These are phyloP conservation scores for Brevipalpus yothersi DNA, from an alignment of 1,140 invertebrate genomes.

Conservation along the genomic window DNA sequence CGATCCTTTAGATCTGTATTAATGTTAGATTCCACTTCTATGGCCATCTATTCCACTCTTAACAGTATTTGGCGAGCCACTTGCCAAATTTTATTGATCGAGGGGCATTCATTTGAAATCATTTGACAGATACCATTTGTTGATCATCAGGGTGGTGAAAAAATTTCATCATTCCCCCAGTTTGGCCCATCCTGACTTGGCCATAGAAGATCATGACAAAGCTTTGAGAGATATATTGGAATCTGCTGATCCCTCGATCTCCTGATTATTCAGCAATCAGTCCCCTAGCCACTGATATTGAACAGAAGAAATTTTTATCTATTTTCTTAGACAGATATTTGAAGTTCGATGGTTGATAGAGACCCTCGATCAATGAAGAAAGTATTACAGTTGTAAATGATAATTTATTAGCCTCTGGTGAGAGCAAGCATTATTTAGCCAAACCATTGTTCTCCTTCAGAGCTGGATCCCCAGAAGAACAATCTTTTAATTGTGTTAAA, in stretches of 20 bases:
- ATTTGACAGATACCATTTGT: background rate
- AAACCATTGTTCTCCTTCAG: slow-evolving; percentile 48
- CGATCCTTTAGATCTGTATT: slow-evolving; percentile 72
- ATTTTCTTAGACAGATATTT: slow-evolving; percentile 58
- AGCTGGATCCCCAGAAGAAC: slow-evolving; percentile 35
- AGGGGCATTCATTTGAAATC: background rate
- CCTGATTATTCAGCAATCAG: background rate
- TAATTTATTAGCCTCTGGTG: slow-evolving; percentile 32
- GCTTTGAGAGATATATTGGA: background rate
- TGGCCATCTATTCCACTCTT: slow-evolving; percentile 79
- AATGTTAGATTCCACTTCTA: slow-evolving; percentile 88
- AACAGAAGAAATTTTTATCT: background rate
- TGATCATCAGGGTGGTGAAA: background rate
- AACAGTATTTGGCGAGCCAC: slow-evolving; percentile 75
- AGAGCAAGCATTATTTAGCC: slow-evolving; percentile 39
- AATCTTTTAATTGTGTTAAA: slow-evolving; percentile 47
- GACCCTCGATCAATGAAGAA: background rate
- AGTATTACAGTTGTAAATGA: background rate
- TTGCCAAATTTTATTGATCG: slow-evolving; percentile 17
- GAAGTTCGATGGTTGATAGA: slow-evolving; percentile 76
- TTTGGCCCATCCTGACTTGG: background rate
- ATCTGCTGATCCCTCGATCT: background rate
- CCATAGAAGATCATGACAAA: background rate
- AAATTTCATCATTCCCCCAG: background rate
- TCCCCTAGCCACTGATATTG: background rate